A percentile compares a stretch with the other conserved stretches of the same genome.
Conservation (phyloP, 92 coral and sea anemone genomes). For the Muricea muricata region DNA sequence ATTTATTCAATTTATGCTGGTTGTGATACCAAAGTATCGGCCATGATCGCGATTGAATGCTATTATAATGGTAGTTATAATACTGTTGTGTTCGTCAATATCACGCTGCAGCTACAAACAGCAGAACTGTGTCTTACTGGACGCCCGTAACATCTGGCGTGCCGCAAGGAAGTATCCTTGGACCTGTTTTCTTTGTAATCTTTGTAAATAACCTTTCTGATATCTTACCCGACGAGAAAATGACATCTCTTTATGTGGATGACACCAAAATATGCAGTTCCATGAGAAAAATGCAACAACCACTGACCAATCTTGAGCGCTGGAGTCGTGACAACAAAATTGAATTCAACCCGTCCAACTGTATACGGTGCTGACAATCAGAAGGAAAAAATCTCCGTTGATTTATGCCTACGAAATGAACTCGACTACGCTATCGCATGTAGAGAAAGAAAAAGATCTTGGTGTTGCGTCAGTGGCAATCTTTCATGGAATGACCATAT, state of each 20-base stretch:
- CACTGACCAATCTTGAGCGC: slow-evolving; percentile 46
- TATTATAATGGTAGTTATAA: too few species aligned
- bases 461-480: slow-evolving; percentile 22
- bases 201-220: slow-evolving; percentile 33
- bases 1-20: too few species aligned
- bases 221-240: slow-evolving; percentile 44
- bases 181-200: slow-evolving; percentile 49
- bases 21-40: too few species aligned
- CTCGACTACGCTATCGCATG: slow-evolving; percentile 20
- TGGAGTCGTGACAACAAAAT: slow-evolving; percentile 49
- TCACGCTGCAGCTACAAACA: too few species aligned
- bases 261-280: slow-evolving; percentile 45
- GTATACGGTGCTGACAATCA: slow-evolving; percentile 54
- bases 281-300: slow-evolving; percentile 27
- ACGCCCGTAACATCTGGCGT: too few species aligned
- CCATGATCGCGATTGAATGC: too few species aligned
- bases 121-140: too few species aligned
- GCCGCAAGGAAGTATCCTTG: slow-evolving; percentile 39
- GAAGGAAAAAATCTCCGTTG: slow-evolving; percentile 50
- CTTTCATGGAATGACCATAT: slow-evolving; percentile 51
- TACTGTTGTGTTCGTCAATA: too few species aligned
- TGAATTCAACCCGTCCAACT: slow-evolving; percentile 62
- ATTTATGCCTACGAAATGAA: slow-evolving; percentile 48
- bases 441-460: slow-evolving; percentile 50
- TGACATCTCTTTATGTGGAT: slow-evolving; percentile 45